phyloP scores from a whole-genome alignment of 2,113 vertebrate genomes.

The Cariama cristata region DNA sequence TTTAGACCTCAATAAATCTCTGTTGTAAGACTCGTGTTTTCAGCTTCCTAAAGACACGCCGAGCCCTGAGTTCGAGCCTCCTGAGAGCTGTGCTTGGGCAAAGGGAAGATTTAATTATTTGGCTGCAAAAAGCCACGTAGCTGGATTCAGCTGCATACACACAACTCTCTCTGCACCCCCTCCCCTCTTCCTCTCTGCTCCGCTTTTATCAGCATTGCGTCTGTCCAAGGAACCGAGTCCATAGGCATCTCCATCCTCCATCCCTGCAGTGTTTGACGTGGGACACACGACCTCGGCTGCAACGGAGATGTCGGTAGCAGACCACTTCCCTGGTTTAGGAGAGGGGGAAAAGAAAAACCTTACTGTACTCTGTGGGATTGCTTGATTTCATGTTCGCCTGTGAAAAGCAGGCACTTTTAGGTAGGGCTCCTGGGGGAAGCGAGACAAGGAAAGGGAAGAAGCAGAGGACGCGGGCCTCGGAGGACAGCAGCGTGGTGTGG shows the following conservation, averaged over 20 bases:
- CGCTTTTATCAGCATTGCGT: conserved; percentile 37
- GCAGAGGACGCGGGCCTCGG: background rate
- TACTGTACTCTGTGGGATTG: background rate
- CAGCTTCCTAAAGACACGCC: conserved; percentile 27
- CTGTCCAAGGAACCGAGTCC: background rate
- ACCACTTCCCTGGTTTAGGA: background rate
- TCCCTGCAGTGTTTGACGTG: background rate
- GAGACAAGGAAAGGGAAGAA: background rate
- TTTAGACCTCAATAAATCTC: conserved; percentile 46
- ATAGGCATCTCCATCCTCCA: background rate
- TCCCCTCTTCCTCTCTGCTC: conserved; percentile 28
- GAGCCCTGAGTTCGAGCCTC: background rate
- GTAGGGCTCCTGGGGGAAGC: background rate
- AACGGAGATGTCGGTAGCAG: background rate
- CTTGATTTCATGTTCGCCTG: background rate
- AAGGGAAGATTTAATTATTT: conserved; percentile 4
- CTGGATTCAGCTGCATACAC: background rate
- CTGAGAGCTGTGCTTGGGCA: background rate
- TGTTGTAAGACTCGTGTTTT: conserved; percentile 47
- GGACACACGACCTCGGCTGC: conserved; percentile 40
- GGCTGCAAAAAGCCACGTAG: background rate
- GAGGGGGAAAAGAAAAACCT: background rate
- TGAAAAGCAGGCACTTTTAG: background rate
- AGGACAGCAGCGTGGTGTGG: background rate
- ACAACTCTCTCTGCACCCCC: background rate